phyloP scores from a whole-genome alignment of 2,888 invertebrate species.

The Strigamia crassipes region DNA sequence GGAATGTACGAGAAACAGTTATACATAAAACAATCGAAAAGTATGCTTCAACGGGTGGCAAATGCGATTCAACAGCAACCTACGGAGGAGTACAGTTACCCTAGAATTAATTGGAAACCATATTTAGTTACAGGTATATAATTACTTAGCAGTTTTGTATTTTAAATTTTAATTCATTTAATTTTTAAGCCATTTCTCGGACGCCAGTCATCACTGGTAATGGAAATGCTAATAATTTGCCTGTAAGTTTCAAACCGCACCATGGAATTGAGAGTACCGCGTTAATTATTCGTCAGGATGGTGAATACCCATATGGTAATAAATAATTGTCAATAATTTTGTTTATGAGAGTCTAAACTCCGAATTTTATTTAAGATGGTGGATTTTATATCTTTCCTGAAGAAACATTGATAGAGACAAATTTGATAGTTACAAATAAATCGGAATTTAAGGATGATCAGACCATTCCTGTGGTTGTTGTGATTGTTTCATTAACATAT shows the following conservation, averaged over 20 bases:
- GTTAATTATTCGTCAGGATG: slow-evolving; percentile 43
- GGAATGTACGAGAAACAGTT: slow-evolving; percentile 47
- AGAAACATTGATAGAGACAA: slow-evolving; percentile 12
- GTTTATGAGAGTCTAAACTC: background rate
- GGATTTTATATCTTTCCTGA: slow-evolving; percentile 36
- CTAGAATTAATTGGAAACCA: slow-evolving; percentile 58
- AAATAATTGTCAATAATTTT: background rate
- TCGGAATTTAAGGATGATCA: background rate
- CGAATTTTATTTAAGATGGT: slow-evolving; percentile 14
- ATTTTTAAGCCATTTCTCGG: slow-evolving; percentile 44
- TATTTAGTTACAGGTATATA: slow-evolving; percentile 56
- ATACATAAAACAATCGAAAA: slow-evolving; percentile 48
- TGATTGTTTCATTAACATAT: slow-evolving; percentile 76
- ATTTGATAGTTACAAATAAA: background rate
- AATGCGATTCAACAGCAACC: background rate
- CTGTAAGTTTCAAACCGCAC: slow-evolving; percentile 46
- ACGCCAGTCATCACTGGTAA: slow-evolving; percentile 48
- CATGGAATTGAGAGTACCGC: slow-evolving; percentile 42
- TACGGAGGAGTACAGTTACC: slow-evolving; percentile 50
- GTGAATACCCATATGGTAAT: slow-evolving; percentile 48
- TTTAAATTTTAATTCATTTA: slow-evolving; percentile 48
- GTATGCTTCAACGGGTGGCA: background rate
- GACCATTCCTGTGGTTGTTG: background rate
- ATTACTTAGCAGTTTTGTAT: background rate
- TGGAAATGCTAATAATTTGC: slow-evolving; percentile 43